Conservation (phyloP, 1,140 invertebrate species). For the Campoletis sonorensis region DNA sequence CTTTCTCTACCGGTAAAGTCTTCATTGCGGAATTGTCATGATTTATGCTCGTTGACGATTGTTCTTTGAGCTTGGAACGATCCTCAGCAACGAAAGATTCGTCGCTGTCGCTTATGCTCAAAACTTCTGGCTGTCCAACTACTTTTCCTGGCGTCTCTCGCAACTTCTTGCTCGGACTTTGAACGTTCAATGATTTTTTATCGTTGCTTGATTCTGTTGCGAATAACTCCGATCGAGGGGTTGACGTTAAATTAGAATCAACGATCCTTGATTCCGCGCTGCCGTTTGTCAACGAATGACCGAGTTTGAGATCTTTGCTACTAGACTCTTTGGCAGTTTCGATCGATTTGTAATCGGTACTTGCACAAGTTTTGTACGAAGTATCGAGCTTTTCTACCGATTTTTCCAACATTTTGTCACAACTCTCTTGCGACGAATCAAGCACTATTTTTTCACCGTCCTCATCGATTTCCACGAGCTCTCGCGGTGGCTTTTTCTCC, state of each 20-base stretch:
- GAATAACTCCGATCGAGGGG: neutral
- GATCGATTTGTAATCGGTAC: conserved; percentile 55
- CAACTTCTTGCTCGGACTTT: conserved; percentile 14
- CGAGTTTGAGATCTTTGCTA: conserved; percentile 30
- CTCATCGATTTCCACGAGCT: conserved; percentile 68
- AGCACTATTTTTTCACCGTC: conserved; percentile 64
- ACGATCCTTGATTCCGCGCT: conserved; percentile 42
- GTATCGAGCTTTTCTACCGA: conserved; percentile 49
- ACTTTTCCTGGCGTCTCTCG: conserved; percentile 36
- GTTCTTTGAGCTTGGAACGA: conserved; percentile 54
- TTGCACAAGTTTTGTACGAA: conserved; percentile 55
- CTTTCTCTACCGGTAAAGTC: conserved; percentile 62
- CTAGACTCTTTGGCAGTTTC: conserved; percentile 53
- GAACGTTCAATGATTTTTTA: neutral
- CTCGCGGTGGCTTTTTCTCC: conserved; percentile 53
- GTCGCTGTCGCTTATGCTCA: conserved; percentile 62
- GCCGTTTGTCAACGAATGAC: conserved; percentile 36
- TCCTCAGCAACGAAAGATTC: conserved; percentile 59
- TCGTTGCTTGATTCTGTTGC: neutral
- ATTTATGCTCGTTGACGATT: conserved; percentile 4
- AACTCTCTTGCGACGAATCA: conserved; percentile 60
- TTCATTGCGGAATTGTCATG: conserved; percentile 47
- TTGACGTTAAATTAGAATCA: conserved; percentile 51
- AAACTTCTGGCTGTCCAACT: conserved; percentile 51
- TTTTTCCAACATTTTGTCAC: conserved; percentile 41